Evolutionary conservation across 2,113 vertebrate genomes (phyloP), one percentile per base, ranked within the genome.

Genomic region (Piprites chloris): DNA sequence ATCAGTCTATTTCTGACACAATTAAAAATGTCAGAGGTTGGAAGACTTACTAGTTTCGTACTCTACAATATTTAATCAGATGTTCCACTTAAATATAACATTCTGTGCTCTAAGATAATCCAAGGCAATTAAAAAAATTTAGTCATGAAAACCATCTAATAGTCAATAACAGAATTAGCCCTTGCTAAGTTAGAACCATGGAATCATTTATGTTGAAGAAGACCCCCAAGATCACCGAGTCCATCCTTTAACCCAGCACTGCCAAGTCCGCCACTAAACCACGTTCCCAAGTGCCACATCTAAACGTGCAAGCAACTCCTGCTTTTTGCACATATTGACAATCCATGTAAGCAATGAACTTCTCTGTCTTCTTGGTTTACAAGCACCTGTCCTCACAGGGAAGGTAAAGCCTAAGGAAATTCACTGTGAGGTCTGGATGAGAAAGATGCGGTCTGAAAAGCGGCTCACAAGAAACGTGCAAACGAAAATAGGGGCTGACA

Each of bases 1-100:
- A 96, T 94, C 73, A 79, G 74, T 56, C 71, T 96, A 78, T 95
- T 95, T 89, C 94, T 95, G 85, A 92, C 41, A 94, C 56, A 93
- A 41, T 14, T 9, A 3, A 37, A 20, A 61, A 49, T 59, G 3
- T 23, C 30, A 20, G 50, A 81, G 12, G 7, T 46, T 66, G 50
- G 37, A 72, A 85, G 33, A 66, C 37, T 73, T 80, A 28, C 12
- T 69, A 9, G 16, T 50, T 88, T 37, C 77, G 32, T 63, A 10
- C 17, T 41, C 39, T 39, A 10, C 47, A 56, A 27, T 3, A 61
- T 20, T 22, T 65, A 52, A 26, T 32, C 33, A 52, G 23, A 9
- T 59, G 78, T 39, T 89, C 9, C 42, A 44, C 33, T 55, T 71
- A 16, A 35, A 78, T 19, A 42, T 6, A 71, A 30, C 1, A 1